These are phyloP conservation scores for Drosophila antonietae DNA, from an alignment of 2,888 invertebrate species.

Conservation along the genomic window DNA sequence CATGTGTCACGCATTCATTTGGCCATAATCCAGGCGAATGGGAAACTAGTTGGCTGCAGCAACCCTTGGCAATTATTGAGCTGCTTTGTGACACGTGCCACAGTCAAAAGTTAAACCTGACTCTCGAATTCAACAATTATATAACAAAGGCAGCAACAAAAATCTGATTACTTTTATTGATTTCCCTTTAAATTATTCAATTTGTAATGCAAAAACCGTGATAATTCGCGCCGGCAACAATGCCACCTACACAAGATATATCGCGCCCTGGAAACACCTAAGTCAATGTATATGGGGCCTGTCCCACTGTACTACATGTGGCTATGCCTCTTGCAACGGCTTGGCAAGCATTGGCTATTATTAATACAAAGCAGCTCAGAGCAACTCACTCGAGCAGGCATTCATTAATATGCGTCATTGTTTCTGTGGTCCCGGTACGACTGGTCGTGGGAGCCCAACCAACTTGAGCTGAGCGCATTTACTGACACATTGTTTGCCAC, in stretches of 20 bases:
- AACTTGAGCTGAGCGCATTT: conserved; percentile 31
- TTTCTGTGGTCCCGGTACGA: conserved; percentile 10
- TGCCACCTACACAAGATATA: conserved; percentile 34
- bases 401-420: conserved; percentile 69
- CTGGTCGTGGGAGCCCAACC: conserved; percentile 43
- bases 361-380: conserved; percentile 30
- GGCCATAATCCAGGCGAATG: conserved; percentile 42
- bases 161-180: conserved; percentile 48
- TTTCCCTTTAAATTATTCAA: conserved; percentile 46
- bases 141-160: conserved; percentile 24
- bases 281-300: background rate
- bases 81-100: conserved; percentile 43
- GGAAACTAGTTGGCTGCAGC: conserved; percentile 25
- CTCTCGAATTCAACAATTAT: conserved; percentile 34
- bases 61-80: conserved; percentile 37
- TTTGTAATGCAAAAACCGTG: conserved; percentile 31
- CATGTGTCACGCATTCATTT: conserved; percentile 52
- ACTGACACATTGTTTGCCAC: conserved; percentile 27
- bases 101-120: conserved; percentile 42
- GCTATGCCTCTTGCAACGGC: conserved; percentile 11
- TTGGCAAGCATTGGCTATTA: conserved; percentile 36
- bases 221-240: conserved; percentile 26
- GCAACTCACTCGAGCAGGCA: conserved; percentile 32
- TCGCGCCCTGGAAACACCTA: conserved; percentile 1
- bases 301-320: background rate